phyloP scores from a whole-genome alignment of 2,113 vertebrate species.

The Embiotoca jacksoni region DNA sequence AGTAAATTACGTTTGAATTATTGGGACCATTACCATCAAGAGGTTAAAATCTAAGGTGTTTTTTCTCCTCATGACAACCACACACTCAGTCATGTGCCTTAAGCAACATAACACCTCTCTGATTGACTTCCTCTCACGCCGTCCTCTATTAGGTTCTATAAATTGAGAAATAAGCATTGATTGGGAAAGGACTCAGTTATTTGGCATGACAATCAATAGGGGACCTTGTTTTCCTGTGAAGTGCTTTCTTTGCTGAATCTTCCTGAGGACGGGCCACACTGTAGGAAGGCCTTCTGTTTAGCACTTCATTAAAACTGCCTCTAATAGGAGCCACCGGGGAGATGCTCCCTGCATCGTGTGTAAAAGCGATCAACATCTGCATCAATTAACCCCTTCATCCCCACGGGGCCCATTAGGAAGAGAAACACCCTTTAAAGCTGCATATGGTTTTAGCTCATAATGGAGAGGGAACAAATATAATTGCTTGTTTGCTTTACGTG shows the following conservation, averaged over 20 bases:
- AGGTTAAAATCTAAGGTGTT: slow-evolving; percentile 25
- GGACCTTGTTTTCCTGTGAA: slow-evolving; percentile 73
- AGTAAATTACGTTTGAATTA: slow-evolving; percentile 37
- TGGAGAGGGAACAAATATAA: slow-evolving; percentile 84
- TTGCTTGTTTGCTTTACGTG: slow-evolving; percentile 79
- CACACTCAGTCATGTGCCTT: slow-evolving; percentile 32
- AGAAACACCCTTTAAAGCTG: slow-evolving; percentile 90
- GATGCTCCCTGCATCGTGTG: slow-evolving; percentile 85
- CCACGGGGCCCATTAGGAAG: slow-evolving; percentile 88
- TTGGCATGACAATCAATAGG: slow-evolving; percentile 82
- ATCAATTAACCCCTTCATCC: slow-evolving; percentile 91
- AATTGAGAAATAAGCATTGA: slow-evolving; percentile 80
- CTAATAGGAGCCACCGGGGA: slow-evolving; percentile 91
- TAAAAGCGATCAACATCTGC: slow-evolving; percentile 92
- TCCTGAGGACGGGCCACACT: slow-evolving; percentile 76
- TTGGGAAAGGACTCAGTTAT: slow-evolving; percentile 77
- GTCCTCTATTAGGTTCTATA: slow-evolving; percentile 74
- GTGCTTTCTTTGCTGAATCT: slow-evolving; percentile 76
- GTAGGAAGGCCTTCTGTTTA: slow-evolving; percentile 86
- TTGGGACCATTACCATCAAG: slow-evolving; percentile 21
- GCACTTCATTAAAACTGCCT: slow-evolving; percentile 93
- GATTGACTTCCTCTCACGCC: slow-evolving; percentile 81
- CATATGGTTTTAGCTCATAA: slow-evolving; percentile 88
- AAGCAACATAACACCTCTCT: slow-evolving; percentile 46
- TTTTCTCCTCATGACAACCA: slow-evolving; percentile 43